Evolutionary conservation across 1,140 invertebrate genomes (phyloP), one percentile per base, ranked within the genome.

Genomic region (Drosophila fuyamai): DNA sequence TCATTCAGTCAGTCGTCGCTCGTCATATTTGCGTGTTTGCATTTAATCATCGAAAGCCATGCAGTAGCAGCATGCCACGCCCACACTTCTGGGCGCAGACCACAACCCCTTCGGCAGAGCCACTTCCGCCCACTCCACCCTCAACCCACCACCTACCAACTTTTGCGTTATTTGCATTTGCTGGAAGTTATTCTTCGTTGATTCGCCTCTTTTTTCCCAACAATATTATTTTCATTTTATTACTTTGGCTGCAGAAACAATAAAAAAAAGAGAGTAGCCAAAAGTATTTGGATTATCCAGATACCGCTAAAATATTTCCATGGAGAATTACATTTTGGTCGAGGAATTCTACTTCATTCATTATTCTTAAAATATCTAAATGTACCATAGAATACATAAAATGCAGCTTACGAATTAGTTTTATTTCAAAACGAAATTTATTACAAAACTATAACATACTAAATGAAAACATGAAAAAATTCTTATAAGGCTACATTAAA

Each of bases 1-100:
- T 61, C 57, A 36, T 68, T 70, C 61, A 47, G 46, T 72, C 61
- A 53, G 53, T 67, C 62, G 60, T 70, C 73, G 68, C 61, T 88
- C 83, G 79, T 88, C 84, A 89, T 89, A 88, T 89, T 89, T 88
- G 84, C 84, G 84, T 88, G 84, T 88, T 88, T 88, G 84, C 84
- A 88, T 88, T 88, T 88, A 88, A 88, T 88, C 84, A 88, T 88
- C 85, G 84, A 88, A 88, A 89, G 73, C 76, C 73, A 80, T 88
- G 84, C 83, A 86, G 67, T 66, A 63, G 68, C 63, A 63, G 43
- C 53, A 54, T 66, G 60, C 78, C 68, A 81, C 78, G 73, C 73
- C 79, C 79, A 60, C 59, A 14, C 14, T 41, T 18, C 44, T 40
- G 55, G 68, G 40, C 44, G 51, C 4, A 32, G 23, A 40, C 43